Evolutionary conservation across 2,797 vertebrate species (phyloP).

Genomic region (Xenopus petersii): DNA sequence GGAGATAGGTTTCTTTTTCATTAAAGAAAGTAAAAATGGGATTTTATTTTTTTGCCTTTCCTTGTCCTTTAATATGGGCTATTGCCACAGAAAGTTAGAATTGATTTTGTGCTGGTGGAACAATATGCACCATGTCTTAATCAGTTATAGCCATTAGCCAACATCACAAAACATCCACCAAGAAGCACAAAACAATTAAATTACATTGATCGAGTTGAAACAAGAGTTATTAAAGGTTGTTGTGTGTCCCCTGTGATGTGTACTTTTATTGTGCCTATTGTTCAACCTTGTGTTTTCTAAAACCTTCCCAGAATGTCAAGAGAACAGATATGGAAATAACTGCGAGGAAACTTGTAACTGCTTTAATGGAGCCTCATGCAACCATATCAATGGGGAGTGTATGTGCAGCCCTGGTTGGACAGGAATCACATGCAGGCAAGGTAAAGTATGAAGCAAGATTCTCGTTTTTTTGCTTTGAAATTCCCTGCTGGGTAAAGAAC

Average conservation of each 20-base stretch:
- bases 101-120: too few relatives aligned
- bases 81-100: too few relatives aligned
- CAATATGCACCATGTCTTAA: too few relatives aligned
- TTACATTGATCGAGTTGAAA: too few relatives aligned
- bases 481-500: background rate
- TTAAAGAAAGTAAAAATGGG: too few relatives aligned
- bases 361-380: slow-evolving; percentile 75
- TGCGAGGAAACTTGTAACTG: slow-evolving; percentile 83
- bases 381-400: slow-evolving; percentile 76
- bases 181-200: too few relatives aligned
- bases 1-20: too few relatives aligned
- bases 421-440: slow-evolving; percentile 76
- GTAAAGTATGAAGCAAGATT: slow-evolving; percentile 60
- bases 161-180: too few relatives aligned
- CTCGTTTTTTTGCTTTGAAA: background rate
- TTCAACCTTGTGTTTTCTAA: background rate
- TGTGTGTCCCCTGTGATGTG: background rate
- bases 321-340: slow-evolving; percentile 73
- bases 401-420: slow-evolving; percentile 81
- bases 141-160: too few relatives aligned
- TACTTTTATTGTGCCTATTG: background rate
- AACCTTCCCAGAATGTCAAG: slow-evolving; percentile 72
- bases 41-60: too few relatives aligned
- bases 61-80: too few relatives aligned
- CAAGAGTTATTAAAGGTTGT: too few relatives aligned